phyloP scores from a whole-genome alignment of 1,140 invertebrate genomes.

The Ladona fulva region DNA sequence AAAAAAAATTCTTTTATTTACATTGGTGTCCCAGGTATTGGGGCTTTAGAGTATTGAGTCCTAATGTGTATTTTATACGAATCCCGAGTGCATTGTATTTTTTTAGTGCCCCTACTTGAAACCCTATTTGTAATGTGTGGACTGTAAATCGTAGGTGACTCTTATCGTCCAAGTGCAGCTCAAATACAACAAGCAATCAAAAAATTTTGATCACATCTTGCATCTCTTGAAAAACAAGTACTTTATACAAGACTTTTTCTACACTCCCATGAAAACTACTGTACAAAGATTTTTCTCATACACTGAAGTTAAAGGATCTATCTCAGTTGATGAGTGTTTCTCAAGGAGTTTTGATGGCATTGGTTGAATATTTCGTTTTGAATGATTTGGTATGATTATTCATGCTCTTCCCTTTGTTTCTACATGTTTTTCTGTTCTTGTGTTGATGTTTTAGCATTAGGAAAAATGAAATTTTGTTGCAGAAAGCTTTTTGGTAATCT shows the following conservation, averaged over 20 bases:
- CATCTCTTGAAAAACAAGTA: background rate
- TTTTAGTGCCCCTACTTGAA: background rate
- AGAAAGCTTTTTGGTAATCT: too few species aligned
- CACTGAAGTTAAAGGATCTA: too few species aligned
- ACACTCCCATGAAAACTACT: background rate
- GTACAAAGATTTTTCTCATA: background rate
- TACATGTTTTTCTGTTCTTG: too few species aligned
- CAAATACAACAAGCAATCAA: conserved; percentile 6
- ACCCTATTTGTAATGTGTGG: background rate
- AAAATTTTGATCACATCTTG: background rate
- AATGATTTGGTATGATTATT: too few species aligned
- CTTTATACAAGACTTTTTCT: background rate
- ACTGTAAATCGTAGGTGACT: background rate
- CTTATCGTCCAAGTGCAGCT: conserved; percentile 3
- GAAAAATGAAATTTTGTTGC: too few species aligned
- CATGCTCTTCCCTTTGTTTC: too few species aligned
- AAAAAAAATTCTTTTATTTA: background rate
- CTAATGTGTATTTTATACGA: background rate
- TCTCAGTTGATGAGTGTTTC: too few species aligned
- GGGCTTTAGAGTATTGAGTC: background rate
- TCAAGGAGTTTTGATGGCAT: too few species aligned
- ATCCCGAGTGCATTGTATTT: conserved; percentile 1
- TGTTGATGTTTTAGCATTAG: too few species aligned
- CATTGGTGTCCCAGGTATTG: background rate
- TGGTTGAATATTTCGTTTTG: too few species aligned